Conservation (phyloP, 1,140 invertebrate species). For the Drosophila persimilis region DNA sequence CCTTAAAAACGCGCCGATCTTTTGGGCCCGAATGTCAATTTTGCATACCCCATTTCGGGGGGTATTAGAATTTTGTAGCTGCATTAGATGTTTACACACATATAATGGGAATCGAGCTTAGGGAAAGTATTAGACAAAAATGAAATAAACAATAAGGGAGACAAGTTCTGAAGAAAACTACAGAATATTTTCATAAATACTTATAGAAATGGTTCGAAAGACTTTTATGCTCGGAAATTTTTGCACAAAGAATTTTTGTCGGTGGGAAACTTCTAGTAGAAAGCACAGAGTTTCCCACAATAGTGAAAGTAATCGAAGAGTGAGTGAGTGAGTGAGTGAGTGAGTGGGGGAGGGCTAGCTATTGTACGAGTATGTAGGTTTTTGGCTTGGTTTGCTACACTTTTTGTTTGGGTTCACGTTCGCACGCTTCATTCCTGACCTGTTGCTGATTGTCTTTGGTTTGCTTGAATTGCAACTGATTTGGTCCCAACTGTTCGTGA, state of each 20-base stretch:
- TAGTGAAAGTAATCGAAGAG: constrained; percentile 10
- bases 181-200: not conserved
- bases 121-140: too few species aligned
- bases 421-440: constrained; percentile 63
- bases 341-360: not conserved
- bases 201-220: not conserved
- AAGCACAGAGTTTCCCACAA: constrained; percentile 1
- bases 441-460: constrained; percentile 78
- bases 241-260: not conserved
- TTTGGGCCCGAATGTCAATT: constrained; percentile 74
- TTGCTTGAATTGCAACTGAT: constrained; percentile 69
- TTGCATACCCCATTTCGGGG: constrained; percentile 5
- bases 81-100: too few species aligned
- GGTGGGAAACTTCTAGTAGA: not conserved
- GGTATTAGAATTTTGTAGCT: too few species aligned
- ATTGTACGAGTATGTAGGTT: not conserved
- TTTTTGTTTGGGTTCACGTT: constrained; percentile 11
- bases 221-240: too few species aligned
- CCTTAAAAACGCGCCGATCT: constrained; percentile 9
- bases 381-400: not conserved
- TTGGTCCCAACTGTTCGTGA: constrained; percentile 65
- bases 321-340: not conserved
- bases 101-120: too few species aligned
- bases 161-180: not conserved
- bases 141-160: too few species aligned